A percentile compares a stretch with the other conserved stretches of the same genome.
Conservation (phyloP, 2,797 vertebrate genomes). For the Momotus momota region DNA sequence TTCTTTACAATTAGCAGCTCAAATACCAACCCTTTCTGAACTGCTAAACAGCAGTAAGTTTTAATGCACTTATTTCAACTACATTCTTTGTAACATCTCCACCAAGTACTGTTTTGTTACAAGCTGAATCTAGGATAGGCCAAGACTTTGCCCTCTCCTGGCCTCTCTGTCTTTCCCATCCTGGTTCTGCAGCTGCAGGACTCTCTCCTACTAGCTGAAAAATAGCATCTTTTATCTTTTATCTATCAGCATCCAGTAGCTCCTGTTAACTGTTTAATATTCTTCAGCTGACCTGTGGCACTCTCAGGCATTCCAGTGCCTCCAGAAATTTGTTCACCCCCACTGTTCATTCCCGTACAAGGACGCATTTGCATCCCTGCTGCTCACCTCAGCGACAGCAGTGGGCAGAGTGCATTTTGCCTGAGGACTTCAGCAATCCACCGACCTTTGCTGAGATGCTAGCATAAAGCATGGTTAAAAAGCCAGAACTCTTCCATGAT, state of each 20-base stretch:
- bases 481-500: not conserved
- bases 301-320: not conserved
- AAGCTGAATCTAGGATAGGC: not conserved
- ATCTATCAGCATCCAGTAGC: not conserved
- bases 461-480: not conserved
- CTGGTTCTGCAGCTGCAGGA: not conserved
- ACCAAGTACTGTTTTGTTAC: not conserved
- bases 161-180: not conserved
- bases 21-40: not conserved
- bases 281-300: not conserved
- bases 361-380: not conserved
- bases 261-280: not conserved
- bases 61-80: not conserved
- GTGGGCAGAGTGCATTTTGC: not conserved
- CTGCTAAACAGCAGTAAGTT: not conserved
- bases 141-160: not conserved
- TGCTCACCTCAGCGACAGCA: not conserved
- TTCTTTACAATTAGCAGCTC: not conserved
- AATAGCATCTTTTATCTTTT: not conserved
- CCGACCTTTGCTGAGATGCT: not conserved
- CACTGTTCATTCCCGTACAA: not conserved
- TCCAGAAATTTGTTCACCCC: not conserved
- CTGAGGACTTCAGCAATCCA: not conserved
- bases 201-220: not conserved
- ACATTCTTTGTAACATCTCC: not conserved